Conservation (phyloP, 2,888 invertebrate species). For the Caenorhabditis uteleia region DNA sequence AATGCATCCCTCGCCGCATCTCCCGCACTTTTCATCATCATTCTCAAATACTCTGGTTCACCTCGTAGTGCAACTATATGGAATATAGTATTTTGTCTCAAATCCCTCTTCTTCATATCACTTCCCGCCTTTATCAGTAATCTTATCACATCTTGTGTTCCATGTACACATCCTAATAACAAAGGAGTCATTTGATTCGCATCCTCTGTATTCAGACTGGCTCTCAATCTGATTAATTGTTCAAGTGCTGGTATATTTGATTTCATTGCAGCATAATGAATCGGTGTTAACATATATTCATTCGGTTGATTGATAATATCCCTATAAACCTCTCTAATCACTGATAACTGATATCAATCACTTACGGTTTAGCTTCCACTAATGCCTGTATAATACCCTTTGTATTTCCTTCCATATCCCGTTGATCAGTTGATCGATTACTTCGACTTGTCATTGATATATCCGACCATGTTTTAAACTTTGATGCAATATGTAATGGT, state of each 20-base stretch:
- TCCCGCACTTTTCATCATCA: slow-evolving; percentile 22
- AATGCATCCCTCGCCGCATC: slow-evolving; percentile 14
- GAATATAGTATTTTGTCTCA: slow-evolving; percentile 24
- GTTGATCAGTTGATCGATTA: too few species aligned
- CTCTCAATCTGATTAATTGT: slow-evolving; percentile 22
- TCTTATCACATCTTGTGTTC: slow-evolving; percentile 84
- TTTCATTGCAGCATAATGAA: slow-evolving; percentile 54
- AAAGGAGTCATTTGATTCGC: slow-evolving; percentile 45
- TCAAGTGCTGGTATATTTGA: slow-evolving; percentile 35
- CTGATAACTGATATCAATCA: too few species aligned
- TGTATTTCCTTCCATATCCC: background rate
- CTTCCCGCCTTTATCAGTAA: slow-evolving; percentile 80
- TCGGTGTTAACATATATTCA: slow-evolving; percentile 38
- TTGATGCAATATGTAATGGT: slow-evolving; percentile 47
- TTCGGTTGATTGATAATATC: slow-evolving; percentile 20
- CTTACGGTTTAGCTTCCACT: slow-evolving; percentile 25
- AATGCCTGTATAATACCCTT: slow-evolving; percentile 12
- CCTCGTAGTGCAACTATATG: slow-evolving; percentile 38
- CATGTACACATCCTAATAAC: slow-evolving; percentile 47
- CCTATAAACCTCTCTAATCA: background rate
- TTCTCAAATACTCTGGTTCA: slow-evolving; percentile 25
- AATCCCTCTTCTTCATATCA: slow-evolving; percentile 77
- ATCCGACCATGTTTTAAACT: slow-evolving; percentile 21
- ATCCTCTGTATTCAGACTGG: slow-evolving; percentile 33
- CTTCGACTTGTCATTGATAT: too few species aligned